Conservation (phyloP, 2,797 vertebrate species). For the Mus minutoides region DNA sequence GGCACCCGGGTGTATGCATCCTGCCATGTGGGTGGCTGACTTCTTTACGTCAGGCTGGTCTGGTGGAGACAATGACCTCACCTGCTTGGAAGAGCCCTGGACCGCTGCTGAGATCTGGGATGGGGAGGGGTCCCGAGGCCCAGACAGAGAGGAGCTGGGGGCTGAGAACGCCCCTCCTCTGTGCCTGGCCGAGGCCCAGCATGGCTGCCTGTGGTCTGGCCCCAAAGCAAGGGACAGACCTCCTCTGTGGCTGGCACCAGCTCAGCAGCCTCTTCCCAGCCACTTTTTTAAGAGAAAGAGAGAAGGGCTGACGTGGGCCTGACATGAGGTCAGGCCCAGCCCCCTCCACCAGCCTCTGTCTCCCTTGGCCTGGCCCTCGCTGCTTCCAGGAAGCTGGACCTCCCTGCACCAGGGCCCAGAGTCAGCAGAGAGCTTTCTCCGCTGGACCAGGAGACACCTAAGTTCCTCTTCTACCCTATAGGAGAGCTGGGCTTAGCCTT, state of each 20-base stretch:
- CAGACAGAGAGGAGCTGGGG: conserved; percentile 75
- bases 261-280: conserved; percentile 71
- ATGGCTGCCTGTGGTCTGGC: conserved; percentile 81
- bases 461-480: neutral
- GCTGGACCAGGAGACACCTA: neutral
- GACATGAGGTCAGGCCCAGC: conserved; percentile 67
- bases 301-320: conserved; percentile 71
- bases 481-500: neutral
- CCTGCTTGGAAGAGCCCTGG: conserved; percentile 76
- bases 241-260: conserved; percentile 74
- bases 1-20: neutral
- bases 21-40: conserved; percentile 74
- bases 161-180: conserved; percentile 55
- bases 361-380: conserved; percentile 27
- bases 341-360: neutral
- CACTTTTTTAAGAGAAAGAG: neutral
- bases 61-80: conserved; percentile 81
- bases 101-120: conserved; percentile 71
- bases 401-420: neutral
- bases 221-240: conserved; percentile 73
- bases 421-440: neutral
- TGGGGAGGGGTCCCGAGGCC: conserved; percentile 72
- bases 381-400: conserved; percentile 66
- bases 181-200: conserved; percentile 72
- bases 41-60: conserved; percentile 61